Percentiles rank a stretch among this genome's conserved stretches.
Evolutionary conservation across 2,797 vertebrate genomes (phyloP).

Genomic region (Atherinosoma microstoma): DNA sequence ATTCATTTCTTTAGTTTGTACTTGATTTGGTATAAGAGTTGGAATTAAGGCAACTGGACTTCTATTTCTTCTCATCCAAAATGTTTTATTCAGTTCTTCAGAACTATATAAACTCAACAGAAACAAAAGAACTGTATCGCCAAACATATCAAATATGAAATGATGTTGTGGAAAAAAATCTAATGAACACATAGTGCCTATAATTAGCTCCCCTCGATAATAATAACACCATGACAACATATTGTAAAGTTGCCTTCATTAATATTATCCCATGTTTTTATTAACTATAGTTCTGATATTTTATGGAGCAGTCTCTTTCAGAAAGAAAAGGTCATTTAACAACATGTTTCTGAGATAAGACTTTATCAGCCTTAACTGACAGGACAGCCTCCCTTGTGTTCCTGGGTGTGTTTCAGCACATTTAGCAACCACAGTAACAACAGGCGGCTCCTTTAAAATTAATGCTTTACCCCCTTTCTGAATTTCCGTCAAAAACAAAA

Average conservation of each 20-base stretch:
- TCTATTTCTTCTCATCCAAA: too few species aligned
- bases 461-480: not conserved
- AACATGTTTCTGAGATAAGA: not conserved
- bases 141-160: not conserved
- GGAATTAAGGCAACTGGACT: too few species aligned
- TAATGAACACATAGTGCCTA: not conserved
- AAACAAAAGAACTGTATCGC: not conserved
- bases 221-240: not conserved
- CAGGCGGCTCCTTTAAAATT: constrained; percentile 33
- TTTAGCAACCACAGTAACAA: not conserved
- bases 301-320: not conserved
- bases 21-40: too few species aligned
- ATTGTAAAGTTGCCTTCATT: too few species aligned
- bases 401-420: not conserved
- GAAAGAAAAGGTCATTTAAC: not conserved
- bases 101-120: not conserved
- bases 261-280: too few species aligned
- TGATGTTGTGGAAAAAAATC: not conserved
- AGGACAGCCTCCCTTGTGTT: not conserved
- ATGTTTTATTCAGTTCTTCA: too few species aligned
- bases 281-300: too few species aligned
- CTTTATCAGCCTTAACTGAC: not conserved
- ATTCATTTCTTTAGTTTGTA: too few species aligned
- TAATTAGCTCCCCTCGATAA: not conserved
- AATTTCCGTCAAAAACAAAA: constrained; percentile 8